Percentiles rank a stretch among this genome's conserved stretches.
Evolutionary conservation across 2,888 invertebrate species (phyloP).

Genomic region (Dione juno): DNA sequence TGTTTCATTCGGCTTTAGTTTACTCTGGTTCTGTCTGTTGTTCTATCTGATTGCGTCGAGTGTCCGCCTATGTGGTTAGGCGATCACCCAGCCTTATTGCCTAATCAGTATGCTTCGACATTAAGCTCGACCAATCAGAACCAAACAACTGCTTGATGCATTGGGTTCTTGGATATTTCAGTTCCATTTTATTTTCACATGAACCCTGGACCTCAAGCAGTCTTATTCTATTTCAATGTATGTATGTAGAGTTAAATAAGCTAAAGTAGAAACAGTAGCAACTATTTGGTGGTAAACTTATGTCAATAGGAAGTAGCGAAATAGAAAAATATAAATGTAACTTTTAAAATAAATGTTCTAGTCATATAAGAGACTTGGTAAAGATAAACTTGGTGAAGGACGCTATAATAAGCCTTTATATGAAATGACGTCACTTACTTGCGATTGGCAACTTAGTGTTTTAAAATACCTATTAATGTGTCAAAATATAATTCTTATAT

Average conservation of each 20-base stretch:
- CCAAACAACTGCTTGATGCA: slow-evolving; percentile 65
- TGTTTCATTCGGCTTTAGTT: slow-evolving; percentile 46
- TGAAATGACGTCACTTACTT: slow-evolving; percentile 72
- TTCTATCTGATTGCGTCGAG: slow-evolving; percentile 71
- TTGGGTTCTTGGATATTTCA: slow-evolving; percentile 59
- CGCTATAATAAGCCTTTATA: slow-evolving; percentile 81
- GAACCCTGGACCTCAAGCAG: slow-evolving; percentile 63
- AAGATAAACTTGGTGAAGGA: slow-evolving; percentile 81
- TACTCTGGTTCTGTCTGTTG: slow-evolving; percentile 51
- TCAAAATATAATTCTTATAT: slow-evolving; percentile 69
- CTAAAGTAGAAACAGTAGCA: slow-evolving; percentile 73
- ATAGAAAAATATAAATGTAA: slow-evolving; percentile 73
- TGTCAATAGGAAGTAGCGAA: slow-evolving; percentile 79
- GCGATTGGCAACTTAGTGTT: slow-evolving; percentile 81
- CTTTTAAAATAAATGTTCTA: slow-evolving; percentile 77
- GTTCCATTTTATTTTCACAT: slow-evolving; percentile 58
- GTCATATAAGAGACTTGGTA: slow-evolving; percentile 74
- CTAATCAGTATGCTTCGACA: slow-evolving; percentile 84
- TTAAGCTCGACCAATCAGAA: slow-evolving; percentile 70
- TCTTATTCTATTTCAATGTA: slow-evolving; percentile 74
- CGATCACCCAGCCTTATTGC: slow-evolving; percentile 89
- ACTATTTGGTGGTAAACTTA: slow-evolving; percentile 82
- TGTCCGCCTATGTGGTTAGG: slow-evolving; percentile 86
- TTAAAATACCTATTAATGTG: slow-evolving; percentile 72
- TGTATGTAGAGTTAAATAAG: slow-evolving; percentile 82